Percentiles rank a stretch among this genome's conserved stretches.
Evolutionary conservation across 2,888 invertebrate genomes (phyloP).

Genomic region (Malthinus flaveolus): DNA sequence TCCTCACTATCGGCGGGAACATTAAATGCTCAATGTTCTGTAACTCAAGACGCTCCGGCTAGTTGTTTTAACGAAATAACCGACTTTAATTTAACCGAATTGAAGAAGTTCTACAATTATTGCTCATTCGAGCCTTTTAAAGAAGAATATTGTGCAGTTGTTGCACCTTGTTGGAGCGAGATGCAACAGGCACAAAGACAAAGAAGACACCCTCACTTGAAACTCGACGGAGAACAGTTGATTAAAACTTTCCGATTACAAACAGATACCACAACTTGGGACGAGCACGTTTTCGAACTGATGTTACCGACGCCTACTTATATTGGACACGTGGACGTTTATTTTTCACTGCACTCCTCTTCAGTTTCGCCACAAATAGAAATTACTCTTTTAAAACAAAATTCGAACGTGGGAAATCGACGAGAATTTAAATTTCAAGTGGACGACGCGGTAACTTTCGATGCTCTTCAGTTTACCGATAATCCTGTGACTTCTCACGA

Average conservation of each 20-base stretch:
- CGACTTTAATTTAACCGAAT: conserved; percentile 40
- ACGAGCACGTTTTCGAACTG: conserved; percentile 89
- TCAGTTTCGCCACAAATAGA: conserved; percentile 75
- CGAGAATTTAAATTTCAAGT: conserved; percentile 49
- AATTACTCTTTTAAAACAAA: conserved; percentile 67
- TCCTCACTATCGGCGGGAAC: conserved; percentile 24
- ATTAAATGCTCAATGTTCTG: conserved; percentile 22
- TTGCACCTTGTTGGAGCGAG: conserved; percentile 93
- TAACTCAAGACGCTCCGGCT: background rate
- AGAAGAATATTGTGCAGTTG: conserved; percentile 80
- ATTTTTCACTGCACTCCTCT: conserved; percentile 81
- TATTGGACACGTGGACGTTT: conserved; percentile 88
- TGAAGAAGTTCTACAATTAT: conserved; percentile 69
- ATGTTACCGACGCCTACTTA: conserved; percentile 78
- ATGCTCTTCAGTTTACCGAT: conserved; percentile 56
- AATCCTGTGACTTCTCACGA: conserved; percentile 80
- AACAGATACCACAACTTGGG: conserved; percentile 87
- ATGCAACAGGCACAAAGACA: conserved; percentile 90
- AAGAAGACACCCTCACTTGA: conserved; percentile 79
- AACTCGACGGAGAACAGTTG: conserved; percentile 68
- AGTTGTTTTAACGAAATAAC: conserved; percentile 48
- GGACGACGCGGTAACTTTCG: conserved; percentile 58
- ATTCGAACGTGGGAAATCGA: conserved; percentile 62
- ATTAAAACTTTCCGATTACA: conserved; percentile 89
- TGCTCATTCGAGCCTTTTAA: conserved; percentile 75